Evolutionary conservation across 2,888 invertebrate species (phyloP), one percentile per base, ranked within the genome.

Genomic region (Halictus quadricinctus): DNA sequence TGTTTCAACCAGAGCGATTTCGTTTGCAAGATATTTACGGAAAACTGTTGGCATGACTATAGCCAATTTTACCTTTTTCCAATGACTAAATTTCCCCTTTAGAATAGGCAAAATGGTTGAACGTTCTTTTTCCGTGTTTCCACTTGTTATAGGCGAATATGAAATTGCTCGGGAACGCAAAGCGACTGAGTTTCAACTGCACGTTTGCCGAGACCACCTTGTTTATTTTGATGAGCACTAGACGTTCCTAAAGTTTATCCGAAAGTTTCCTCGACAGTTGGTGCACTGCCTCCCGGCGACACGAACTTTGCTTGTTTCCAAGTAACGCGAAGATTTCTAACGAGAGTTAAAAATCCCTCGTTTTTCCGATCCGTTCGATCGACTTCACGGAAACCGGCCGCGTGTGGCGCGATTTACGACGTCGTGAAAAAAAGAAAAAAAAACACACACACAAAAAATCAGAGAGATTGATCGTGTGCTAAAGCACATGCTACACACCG

Each of bases 381-480:
- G 79, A 75, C 81, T 79, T 48, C n/a, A 5, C 18, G 46, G 60
- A 74, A 76, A 74, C 69, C 78, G 54, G 48, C 13, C 48, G 79
- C 43, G 36, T n/a, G 46, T 60, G 29, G 73, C 66, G 60, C 73
- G 79, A 84, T 87, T 84, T 84, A 72, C 72, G 76, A 72, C 29
- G 41, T 15, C 50, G 25, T 36, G 48, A 70, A 54, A 80, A 89
- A 80, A 89, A 83, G 7, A 36, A 36, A 0, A 36, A 5, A 1
- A 36, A 36, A 29, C 0, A 29, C 1, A 29, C 29, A 29, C 1
- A 29, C 29, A 29, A 29, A 36, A 36, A 36, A 36, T 36, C 10
- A 1, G 21, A 10, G 48, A 80, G 85, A 87, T 88, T 87, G 81
- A 87, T 88, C 79, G 84, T 75, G 81, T 77, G 81, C 70, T 75